Evolutionary conservation across 2,888 invertebrate genomes (phyloP), one percentile per base, ranked within the genome.

Genomic region (Napeogenes inachia): DNA sequence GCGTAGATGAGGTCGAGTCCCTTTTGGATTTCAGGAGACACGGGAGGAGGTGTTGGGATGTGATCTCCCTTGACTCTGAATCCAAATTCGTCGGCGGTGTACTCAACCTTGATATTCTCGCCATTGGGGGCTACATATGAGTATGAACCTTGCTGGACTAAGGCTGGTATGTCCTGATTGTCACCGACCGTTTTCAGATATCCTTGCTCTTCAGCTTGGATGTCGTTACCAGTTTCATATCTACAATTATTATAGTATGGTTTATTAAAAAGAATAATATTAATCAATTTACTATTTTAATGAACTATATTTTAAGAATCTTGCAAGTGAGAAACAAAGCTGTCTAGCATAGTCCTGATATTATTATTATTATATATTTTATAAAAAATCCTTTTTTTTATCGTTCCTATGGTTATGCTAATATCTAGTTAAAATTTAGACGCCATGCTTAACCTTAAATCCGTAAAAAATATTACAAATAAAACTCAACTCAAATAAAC

Each of bases 1-100:
- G 95, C 96, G 82, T 94, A 96, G 83, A 97, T 97, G 77, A 96
- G 93, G 82, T 96, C 96, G 66, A 97, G 91, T 60, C 96, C 96
- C 81, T 96, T 96, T 85, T 96, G 96, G 75, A 96, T 96, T 90
- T 96, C 96, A 67, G 94, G 92, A 60, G 95, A 95, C 35, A 95
- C 94, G 66, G 96, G 95, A 13, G 96, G 96, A 66, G 96, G 94
- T 58, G 96, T 96, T 67, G 96, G 96, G 76, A 96, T 93, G 79
- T 96, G 96, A 81, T 95, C 95, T 0, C 96, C 96, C 70, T 92
- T 91, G 58, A 95, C 94, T 70, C 94, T 94, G 92, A 96, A 96
- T 56, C 96, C 96, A 73, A 92, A 93, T 81, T 96, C 96, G 75
- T 96, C 96, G 72, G 96, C 96, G 21, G 94, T 95, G 81, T 96